These are phyloP conservation scores for Typhlichthys eigenmanni DNA, from an alignment of 2,797 vertebrate genomes.

Conservation along the genomic window DNA sequence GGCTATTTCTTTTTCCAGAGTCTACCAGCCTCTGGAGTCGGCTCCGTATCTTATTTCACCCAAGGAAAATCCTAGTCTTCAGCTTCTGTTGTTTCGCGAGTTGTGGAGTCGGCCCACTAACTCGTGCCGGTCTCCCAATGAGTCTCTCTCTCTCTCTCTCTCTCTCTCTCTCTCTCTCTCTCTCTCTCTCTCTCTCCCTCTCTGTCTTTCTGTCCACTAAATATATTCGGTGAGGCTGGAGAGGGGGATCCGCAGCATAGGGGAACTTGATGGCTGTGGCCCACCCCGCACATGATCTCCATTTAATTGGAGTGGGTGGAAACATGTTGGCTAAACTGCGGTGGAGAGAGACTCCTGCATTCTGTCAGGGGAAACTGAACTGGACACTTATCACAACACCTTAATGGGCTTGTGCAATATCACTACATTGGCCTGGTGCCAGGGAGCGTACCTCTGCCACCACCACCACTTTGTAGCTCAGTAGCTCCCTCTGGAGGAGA, in stretches of 20 bases:
- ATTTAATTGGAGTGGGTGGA: conserved; percentile 70
- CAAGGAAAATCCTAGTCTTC: conserved; percentile 73
- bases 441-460: conserved; percentile 38
- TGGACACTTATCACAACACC: conserved; percentile 78
- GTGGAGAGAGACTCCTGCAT: conserved; percentile 64
- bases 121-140: conserved; percentile 72
- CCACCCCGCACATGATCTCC: conserved; percentile 59
- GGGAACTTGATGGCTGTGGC: conserved; percentile 50
- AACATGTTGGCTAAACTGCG: conserved; percentile 70
- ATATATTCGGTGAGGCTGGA: conserved; percentile 62
- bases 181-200: conserved; percentile 17
- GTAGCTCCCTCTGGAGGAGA: conserved; percentile 74
- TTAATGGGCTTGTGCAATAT: conserved; percentile 71
- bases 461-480: conserved; percentile 39
- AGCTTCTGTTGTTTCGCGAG: conserved; percentile 77
- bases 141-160: conserved; percentile 33
- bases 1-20: conserved; percentile 77
- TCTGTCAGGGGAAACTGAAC: conserved; percentile 70
- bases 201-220: conserved; percentile 44
- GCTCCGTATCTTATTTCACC: conserved; percentile 76
- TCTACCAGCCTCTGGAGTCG: conserved; percentile 63
- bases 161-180: conserved; percentile 24
- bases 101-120: conserved; percentile 73
- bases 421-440: conserved; percentile 56
- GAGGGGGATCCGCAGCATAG: conserved; percentile 35